phyloP scores from a whole-genome alignment of 2,113 vertebrate genomes.

The Centropus bengalensis region DNA sequence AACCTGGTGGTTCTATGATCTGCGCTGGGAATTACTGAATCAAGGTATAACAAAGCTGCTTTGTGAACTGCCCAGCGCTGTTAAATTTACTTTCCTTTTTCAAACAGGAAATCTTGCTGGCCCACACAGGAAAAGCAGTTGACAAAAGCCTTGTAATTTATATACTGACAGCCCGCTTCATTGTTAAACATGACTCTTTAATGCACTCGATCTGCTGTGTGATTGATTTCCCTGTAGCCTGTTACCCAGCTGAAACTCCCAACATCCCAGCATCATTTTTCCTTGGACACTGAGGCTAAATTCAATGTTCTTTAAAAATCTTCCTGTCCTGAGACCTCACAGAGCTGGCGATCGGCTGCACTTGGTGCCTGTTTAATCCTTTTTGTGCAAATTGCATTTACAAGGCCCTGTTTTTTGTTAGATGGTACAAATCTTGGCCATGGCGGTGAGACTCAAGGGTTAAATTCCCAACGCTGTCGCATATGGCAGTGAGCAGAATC shows the following conservation, averaged over 20 bases:
- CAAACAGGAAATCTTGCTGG: conserved; percentile 21
- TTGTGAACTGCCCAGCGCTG: neutral
- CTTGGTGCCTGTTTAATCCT: neutral
- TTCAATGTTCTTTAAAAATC: neutral
- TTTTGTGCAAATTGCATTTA: fast-evolving
- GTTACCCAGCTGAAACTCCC: conserved; percentile 16
- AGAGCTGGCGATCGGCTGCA: neutral
- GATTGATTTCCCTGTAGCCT: conserved; percentile 6
- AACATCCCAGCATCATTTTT: neutral
- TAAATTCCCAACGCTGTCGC: conserved; percentile 72
- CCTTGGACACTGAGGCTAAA: neutral
- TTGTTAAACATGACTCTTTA: conserved; percentile 18
- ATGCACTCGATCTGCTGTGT: neutral
- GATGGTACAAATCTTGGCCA: neutral
- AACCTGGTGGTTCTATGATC: neutral
- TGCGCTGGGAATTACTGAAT: neutral
- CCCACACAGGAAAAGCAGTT: conserved; percentile 7
- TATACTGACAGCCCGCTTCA: conserved; percentile 2
- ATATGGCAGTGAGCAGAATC: conserved; percentile 81
- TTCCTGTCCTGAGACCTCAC: neutral
- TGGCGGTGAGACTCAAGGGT: conserved; percentile 65
- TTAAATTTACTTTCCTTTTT: neutral
- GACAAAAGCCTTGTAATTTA: conserved; percentile 35
- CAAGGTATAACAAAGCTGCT: neutral
- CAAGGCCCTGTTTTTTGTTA: neutral